A percentile compares a stretch with the other conserved stretches of the same genome.
These are phyloP conservation scores for Lordiphosa collinella DNA, from an alignment of 1,140 invertebrate genomes.

Conservation along the genomic window DNA sequence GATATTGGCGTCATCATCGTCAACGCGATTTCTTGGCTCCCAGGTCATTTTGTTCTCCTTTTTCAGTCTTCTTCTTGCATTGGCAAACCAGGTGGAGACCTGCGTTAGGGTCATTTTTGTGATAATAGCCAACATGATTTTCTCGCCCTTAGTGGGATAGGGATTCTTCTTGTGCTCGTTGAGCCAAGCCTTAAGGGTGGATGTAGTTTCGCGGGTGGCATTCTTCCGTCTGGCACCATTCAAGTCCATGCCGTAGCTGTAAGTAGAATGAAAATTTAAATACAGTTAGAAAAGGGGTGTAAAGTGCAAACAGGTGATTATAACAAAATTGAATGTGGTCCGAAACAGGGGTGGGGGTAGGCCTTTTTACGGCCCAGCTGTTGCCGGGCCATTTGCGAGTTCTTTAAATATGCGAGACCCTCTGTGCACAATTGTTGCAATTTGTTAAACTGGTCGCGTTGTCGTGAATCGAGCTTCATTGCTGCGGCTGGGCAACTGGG, in stretches of 20 bases:
- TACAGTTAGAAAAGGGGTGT: conserved; percentile 1
- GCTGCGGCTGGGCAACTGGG: no score
- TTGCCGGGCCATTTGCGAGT: conserved; percentile 32
- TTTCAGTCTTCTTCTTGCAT: conserved; percentile 95
- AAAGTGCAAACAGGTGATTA: conserved; percentile 43
- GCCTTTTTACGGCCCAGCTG: conserved; percentile 32
- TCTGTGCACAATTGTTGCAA: conserved; percentile 42
- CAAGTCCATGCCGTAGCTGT: conserved; percentile 93
- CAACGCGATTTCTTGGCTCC: conserved; percentile 94
- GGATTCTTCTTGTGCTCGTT: conserved; percentile 99
- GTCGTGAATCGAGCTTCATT: neutral
- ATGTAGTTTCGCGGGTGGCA: conserved; percentile 97
- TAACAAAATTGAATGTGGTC: conserved; percentile 25
- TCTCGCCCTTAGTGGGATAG: conserved; percentile 99
- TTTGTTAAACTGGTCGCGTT: conserved; percentile 34
- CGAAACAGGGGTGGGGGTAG: conserved; percentile 14
- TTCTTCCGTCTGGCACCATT: conserved; percentile 96
- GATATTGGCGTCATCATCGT: conserved; percentile 93
- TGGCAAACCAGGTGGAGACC: conserved; percentile 99
- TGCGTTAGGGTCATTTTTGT: conserved; percentile 99
- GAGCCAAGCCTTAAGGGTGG: conserved; percentile 97
- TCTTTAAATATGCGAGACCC: conserved; percentile 29
- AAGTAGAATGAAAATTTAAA: conserved; percentile 7
- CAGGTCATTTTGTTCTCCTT: conserved; percentile 99
- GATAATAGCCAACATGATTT: conserved; percentile 99